Evolutionary conservation across 2,797 vertebrate genomes (phyloP), one percentile per base, ranked within the genome.

Genomic region (Bovichtus diacanthus): DNA sequence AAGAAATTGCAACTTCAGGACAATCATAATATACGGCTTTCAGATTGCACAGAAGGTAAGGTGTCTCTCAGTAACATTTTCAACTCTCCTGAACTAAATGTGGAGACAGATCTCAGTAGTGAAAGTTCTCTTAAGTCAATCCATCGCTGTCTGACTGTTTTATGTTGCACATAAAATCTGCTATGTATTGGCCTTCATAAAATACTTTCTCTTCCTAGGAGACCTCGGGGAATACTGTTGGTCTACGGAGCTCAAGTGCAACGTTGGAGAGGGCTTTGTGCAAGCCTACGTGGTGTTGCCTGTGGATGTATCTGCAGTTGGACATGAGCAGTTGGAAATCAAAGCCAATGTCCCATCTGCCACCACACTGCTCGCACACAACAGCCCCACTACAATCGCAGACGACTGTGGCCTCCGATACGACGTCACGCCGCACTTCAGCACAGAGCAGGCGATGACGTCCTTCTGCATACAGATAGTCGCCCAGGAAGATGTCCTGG

Each of bases 371-470:
- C 73, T 56, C 0, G 13, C 5, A 8, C 81, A 83, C 73, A 72
- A 1, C 65, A 27, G 66, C 59, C 82, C 29, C 18, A 87, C 72
- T 38, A 74, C 65, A 3, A 43, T 95, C 2, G 76, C 91, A 12
- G 69, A 92, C 1, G 47, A 23, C 73, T 96, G 95, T 5, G 95
- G 95, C 66, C 85, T 94, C 18, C 88, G 87, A n/a, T 95, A 93
- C 6, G 90, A 95, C 0, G 83, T 94, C 64, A 93, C 87, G 1
- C 31, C 58, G 25, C 78, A 89, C 23, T 88, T 95, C 62, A 75
- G 59, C 60, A 25, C 55, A 2, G 61, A 15, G n/a, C 44, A 43
- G 9, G 51, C 8, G 0, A 78, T 50, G 54, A 50, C 21, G 0
- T 70, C 23, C 0, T 88, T 96, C 83, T 96, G 95, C 11, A 39